Evolutionary conservation across 2,888 invertebrate genomes (phyloP), one percentile per base, ranked within the genome.

Genomic region (Eilema depressum): DNA sequence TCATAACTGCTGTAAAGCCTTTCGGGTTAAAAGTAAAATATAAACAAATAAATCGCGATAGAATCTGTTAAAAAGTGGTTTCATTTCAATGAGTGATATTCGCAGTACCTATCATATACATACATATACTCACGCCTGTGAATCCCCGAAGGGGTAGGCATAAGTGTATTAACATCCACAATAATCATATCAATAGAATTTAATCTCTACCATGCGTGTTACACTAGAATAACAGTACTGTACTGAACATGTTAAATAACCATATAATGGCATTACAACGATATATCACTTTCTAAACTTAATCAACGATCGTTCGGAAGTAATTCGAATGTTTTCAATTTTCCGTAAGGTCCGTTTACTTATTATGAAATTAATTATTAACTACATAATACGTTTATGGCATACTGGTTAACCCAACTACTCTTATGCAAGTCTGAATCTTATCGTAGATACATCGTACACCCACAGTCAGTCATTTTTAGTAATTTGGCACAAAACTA

Each of bases 221-320:
- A 63, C 12, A 64, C 57, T 53, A 26, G 25, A 70, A 70, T 70
- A 70, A 25, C 63, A 60, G 47, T 33, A 62, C n/a, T n/a, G n/a
- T n/a, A n/a, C n/a, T n/a, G n/a, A n/a, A n/a, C 26, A 11, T 66
- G 70, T 56, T 26, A 25, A 28, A 65, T 57, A 62, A 41, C 56
- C 69, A 61, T 63, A 66, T 63, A 14, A 66, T 56, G 53, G 41
- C 57, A 64, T 66, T 71, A 66, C 47, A 74, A 60, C 59, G 63
- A 71, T 74, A 74, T 71, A 68, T 66, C 64, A 70, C 70, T 74
- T 77, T 73, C 71, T 71, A 70, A 70, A 69, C 60, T 57, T 66
- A 62, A 68, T 61, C n/a, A 66, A 68, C 59, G 20, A 3, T 66
- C 37, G 2, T 65, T 66, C 20, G 59, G n/a, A 66, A 53, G 41